Evolutionary conservation across 2,888 invertebrate genomes (phyloP).

Genomic region (Ormyrus pomaceus): DNA sequence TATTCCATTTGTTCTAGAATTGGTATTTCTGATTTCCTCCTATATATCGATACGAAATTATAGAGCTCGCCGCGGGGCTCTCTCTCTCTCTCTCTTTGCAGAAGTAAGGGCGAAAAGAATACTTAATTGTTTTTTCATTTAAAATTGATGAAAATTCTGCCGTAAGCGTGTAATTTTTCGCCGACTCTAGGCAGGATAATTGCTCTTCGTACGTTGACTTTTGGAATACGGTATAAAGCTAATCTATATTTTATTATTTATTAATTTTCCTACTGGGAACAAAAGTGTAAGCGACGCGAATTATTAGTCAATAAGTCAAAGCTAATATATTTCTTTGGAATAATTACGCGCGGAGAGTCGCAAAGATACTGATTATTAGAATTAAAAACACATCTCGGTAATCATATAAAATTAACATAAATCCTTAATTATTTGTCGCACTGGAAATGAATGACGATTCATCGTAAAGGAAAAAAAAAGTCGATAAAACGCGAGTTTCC

Average conservation of each 20-base stretch:
- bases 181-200: background rate
- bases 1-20: slow-evolving; percentile 34
- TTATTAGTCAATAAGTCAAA: slow-evolving; percentile 2
- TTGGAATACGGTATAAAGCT: slow-evolving; percentile 1
- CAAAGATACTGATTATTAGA: too few relatives aligned
- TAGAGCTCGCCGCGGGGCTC: background rate
- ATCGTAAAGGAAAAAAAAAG: too few relatives aligned
- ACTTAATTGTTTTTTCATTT: slow-evolving; percentile 31
- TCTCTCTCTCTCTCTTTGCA: background rate
- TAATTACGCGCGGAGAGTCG: too few relatives aligned
- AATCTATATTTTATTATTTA: slow-evolving; percentile 1
- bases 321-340: background rate
- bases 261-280: background rate
- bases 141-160: slow-evolving; percentile 21
- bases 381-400: too few relatives aligned
- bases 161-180: slow-evolving; percentile 22
- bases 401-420: too few relatives aligned
- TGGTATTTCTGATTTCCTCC: slow-evolving; percentile 21
- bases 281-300: too few relatives aligned
- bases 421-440: too few relatives aligned
- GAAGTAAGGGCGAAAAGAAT: background rate
- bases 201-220: background rate
- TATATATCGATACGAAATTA: slow-evolving; percentile 5
- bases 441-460: too few relatives aligned
- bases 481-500: too few relatives aligned